Base-by-base conservation (phyloP, 2,797 vertebrate species). In the Gymnoscopelus microlampas region DNA sequence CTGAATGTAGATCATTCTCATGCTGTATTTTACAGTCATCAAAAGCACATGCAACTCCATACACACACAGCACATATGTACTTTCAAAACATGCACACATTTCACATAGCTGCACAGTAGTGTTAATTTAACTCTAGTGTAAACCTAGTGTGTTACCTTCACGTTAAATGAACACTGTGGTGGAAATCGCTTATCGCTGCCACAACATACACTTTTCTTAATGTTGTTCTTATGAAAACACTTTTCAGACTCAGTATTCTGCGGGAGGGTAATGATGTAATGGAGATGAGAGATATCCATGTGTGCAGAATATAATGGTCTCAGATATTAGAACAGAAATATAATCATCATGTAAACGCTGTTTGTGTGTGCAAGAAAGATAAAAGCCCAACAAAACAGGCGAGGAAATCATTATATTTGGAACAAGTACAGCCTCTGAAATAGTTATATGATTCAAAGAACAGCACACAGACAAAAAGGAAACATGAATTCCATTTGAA, bases 281-380 rank as follows among this genome's bases (percentile, higher is more conserved):
- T 54, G 56, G 9, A 66, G 66, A 32, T 13, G 60, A 81, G 70
- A 63, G n/a, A 32, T 35, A 60, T 59, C 59, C 49, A 15, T 73
- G 50, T 39, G 39, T n/a, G 60, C 66, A 80, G 63, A 70, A 79
- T 83, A 88, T 88, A 92, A 90, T 88, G 85, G 78, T 80, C 76
- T 74, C 51, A 7, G 69, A 82, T 86, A 90, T 90, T 89, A 91
- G 70, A 78, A 82, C 57, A 61, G 74, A 75, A 86, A 87, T 68
- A 63, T 29, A 29, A 4, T 29, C 26, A 29, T 60, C 5, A 19
- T 24, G 53, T 76, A 56, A 76, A 29, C 26, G 2, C 80, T 61
- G 60, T 66, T 68, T 70, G 68, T 70, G 66, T 54, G 10, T 5
- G 70, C 7, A 11, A 51, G 63, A 70, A 29, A 29, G 26, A 29